A percentile compares a stretch with the other conserved stretches of the same genome.
Evolutionary conservation across 2,797 vertebrate species (phyloP).

Genomic region (Tauraco hartlaubi): DNA sequence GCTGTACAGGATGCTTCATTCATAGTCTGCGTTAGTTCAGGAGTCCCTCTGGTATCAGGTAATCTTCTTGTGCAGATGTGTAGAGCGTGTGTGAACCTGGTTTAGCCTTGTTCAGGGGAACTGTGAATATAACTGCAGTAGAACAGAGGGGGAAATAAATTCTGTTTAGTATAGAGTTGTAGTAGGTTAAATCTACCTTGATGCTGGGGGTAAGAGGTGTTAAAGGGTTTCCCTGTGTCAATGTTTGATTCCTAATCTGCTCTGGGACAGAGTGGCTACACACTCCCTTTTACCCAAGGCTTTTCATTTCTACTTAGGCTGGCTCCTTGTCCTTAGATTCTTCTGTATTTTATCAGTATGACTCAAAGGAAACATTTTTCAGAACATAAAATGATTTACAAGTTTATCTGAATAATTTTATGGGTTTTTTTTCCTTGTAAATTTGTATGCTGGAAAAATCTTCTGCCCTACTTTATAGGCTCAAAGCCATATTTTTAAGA

Average conservation of each 20-base stretch:
- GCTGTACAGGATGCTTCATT: not conserved
- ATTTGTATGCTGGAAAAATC: not conserved
- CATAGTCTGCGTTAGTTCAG: not conserved
- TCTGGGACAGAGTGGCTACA: not conserved
- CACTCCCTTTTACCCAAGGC: not conserved
- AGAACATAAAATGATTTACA: not conserved
- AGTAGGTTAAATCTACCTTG: not conserved
- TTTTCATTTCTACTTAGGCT: not conserved
- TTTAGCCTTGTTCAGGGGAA: not conserved
- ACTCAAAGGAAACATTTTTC: not conserved
- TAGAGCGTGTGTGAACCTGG: not conserved
- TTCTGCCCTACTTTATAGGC: not conserved
- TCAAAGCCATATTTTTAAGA: not conserved
- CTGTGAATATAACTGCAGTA: rapidly evolving
- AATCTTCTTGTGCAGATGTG: not conserved
- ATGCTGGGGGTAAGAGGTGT: not conserved
- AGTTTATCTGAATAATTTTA: not conserved
- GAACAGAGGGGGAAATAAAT: not conserved
- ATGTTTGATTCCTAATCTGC: not conserved
- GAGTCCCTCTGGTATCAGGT: not conserved
- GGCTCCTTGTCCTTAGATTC: not conserved
- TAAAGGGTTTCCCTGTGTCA: not conserved
- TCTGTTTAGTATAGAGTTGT: not conserved
- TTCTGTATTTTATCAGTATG: not conserved
- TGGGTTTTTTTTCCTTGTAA: not conserved